Evolutionary conservation across 37 sponge, comb jelly and placozoan genomes (phyloP).

Genomic region (Haliclona indistincta): DNA sequence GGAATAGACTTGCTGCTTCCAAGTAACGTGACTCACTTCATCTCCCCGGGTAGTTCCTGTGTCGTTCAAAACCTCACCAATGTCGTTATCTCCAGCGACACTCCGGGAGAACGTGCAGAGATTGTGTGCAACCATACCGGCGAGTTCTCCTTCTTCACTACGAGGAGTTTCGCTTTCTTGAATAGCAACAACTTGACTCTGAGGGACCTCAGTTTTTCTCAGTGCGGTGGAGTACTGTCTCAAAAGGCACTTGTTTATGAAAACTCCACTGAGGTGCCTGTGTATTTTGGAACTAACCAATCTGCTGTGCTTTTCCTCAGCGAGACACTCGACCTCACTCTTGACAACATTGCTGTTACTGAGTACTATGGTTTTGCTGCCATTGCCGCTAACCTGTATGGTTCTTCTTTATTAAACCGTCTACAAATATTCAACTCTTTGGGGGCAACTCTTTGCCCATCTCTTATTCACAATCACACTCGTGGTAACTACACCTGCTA

Average conservation of each 20-base stretch:
- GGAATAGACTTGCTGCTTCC: not conserved
- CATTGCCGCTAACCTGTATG: not conserved
- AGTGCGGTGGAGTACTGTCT: not conserved
- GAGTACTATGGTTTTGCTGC: not conserved
- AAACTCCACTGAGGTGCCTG: not conserved
- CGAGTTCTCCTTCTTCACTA: not conserved
- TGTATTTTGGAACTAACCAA: not conserved
- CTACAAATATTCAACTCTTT: too few species aligned
- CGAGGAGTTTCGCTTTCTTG: not conserved
- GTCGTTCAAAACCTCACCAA: not conserved
- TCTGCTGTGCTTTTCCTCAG: too few species aligned
- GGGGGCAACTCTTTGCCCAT: not conserved
- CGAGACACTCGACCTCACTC: not conserved
- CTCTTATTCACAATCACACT: not conserved
- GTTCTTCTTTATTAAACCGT: not conserved
- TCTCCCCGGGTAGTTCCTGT: not conserved
- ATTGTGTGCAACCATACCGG: slow-evolving; percentile 1
- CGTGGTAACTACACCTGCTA: slow-evolving; percentile 5
- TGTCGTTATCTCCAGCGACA: not conserved
- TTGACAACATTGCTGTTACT: not conserved
- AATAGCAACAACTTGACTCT: not conserved
- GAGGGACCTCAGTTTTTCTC: not conserved
- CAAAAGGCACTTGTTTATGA: not conserved
- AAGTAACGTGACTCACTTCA: not conserved
- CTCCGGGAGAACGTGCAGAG: not conserved